Evolutionary conservation across 2,113 vertebrate genomes (phyloP).

Genomic region (Centrocercus urophasianus): DNA sequence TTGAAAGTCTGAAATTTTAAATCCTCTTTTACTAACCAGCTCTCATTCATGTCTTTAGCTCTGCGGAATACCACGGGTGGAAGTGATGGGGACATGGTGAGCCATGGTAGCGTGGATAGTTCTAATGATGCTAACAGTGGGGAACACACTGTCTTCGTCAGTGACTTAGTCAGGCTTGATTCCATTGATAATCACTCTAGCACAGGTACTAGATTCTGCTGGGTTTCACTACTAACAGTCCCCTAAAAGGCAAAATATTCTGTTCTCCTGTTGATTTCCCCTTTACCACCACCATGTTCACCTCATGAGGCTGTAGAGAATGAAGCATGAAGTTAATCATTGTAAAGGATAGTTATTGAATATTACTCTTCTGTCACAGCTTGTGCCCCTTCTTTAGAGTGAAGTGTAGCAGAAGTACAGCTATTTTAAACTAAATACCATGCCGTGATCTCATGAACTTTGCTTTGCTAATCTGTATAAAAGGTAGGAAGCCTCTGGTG

Average conservation of each 20-base stretch:
- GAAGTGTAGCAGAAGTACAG: background rate
- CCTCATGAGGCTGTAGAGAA: background rate
- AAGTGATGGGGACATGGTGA: conserved; percentile 87
- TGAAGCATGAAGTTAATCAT: background rate
- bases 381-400: background rate
- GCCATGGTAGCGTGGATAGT: conserved; percentile 90
- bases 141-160: conserved; percentile 85
- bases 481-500: background rate
- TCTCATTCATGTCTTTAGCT: conserved; percentile 76
- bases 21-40: conserved; percentile 62
- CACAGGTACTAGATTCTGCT: conserved; percentile 85
- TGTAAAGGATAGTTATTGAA: background rate
- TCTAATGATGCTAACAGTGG: conserved; percentile 86
- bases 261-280: conserved; percentile 29
- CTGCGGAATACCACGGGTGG: conserved; percentile 72
- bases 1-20: conserved; percentile 22
- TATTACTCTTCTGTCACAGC: background rate
- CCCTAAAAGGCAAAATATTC: conserved; percentile 24
- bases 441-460: background rate
- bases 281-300: background rate
- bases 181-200: conserved; percentile 84
- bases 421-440: background rate
- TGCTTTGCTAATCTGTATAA: background rate
- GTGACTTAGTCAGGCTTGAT: conserved; percentile 81
- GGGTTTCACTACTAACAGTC: conserved; percentile 64